Conservation (phyloP, 2,888 invertebrate genomes). For the Dendrolimus pini region DNA sequence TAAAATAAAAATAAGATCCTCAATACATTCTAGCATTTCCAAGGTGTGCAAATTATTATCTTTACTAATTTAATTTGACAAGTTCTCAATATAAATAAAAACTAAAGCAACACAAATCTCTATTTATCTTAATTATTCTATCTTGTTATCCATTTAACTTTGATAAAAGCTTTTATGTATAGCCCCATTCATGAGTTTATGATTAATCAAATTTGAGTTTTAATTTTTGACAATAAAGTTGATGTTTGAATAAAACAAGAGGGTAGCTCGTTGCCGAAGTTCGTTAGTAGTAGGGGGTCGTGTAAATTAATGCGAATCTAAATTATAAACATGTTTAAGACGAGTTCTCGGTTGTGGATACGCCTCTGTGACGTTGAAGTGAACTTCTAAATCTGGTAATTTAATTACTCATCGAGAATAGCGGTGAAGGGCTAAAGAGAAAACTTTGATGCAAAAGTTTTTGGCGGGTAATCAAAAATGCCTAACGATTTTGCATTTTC, state of each 20-base stretch:
- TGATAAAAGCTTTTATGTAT: background rate
- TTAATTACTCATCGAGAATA: too few species aligned
- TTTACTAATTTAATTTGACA: background rate
- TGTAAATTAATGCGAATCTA: background rate
- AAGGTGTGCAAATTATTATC: too few species aligned
- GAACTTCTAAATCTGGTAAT: background rate
- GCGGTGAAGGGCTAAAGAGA: too few species aligned
- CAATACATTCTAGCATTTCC: too few species aligned
- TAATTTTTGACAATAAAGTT: background rate
- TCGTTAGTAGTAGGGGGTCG: background rate
- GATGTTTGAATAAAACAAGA: background rate
- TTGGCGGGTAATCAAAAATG: too few species aligned
- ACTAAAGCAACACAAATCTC: background rate
- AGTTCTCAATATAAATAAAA: background rate
- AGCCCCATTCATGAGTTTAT: background rate
- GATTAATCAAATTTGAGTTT: background rate
- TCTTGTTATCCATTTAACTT: background rate
- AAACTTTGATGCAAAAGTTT: too few species aligned
- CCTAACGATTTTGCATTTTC: too few species aligned
- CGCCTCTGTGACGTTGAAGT: background rate
- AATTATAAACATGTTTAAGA: background rate
- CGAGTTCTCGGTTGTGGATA: background rate
- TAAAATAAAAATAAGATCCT: too few species aligned
- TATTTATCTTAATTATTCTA: background rate
- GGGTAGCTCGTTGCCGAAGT: background rate